Percentiles rank a stretch among this genome's conserved stretches.
These are phyloP conservation scores for Scaptodrosophila latifasciaeformis DNA, from an alignment of 2,888 invertebrate species.

Conservation along the genomic window DNA sequence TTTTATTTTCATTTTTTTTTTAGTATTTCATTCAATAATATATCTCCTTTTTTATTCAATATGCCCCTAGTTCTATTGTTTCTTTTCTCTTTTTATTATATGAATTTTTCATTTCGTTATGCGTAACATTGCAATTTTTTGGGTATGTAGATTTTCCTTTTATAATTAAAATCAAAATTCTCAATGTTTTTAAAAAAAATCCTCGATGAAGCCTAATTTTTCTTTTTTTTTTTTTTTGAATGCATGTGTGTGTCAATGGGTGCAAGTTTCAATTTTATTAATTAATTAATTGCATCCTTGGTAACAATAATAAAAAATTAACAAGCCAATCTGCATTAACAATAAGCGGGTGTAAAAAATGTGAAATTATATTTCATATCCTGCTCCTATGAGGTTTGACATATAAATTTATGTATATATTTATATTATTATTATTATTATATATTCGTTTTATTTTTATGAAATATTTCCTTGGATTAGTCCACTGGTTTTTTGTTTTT, in stretches of 20 bases:
- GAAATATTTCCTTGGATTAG: too few species aligned
- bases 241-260: constrained; percentile 47
- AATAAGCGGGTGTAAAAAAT: constrained; percentile 58
- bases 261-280: constrained; percentile 32
- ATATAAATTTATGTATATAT: constrained; percentile 22
- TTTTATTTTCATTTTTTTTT: too few species aligned
- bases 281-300: constrained; percentile 10
- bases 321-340: constrained; percentile 59
- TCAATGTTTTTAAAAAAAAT: constrained; percentile 25
- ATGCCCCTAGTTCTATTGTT: constrained; percentile 68
- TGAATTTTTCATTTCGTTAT: constrained; percentile 46
- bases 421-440: constrained; percentile 18
- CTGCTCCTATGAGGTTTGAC: too few species aligned
- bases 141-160: constrained; percentile 39
- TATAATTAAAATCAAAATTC: constrained; percentile 27
- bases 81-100: constrained; percentile 6
- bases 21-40: constrained; percentile 49
- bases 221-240: constrained; percentile 20
- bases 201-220: constrained; percentile 23
- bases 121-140: too few species aligned
- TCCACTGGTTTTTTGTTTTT: constrained; percentile 23
- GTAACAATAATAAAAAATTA: constrained; percentile 32
- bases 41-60: constrained; percentile 66
- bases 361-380: constrained; percentile 42
- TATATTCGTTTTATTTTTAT: constrained; percentile 20